Percentiles rank a stretch among this genome's conserved stretches.
Evolutionary conservation across 2,888 invertebrate species (phyloP).

Genomic region (Hemicrepidius hirtus): DNA sequence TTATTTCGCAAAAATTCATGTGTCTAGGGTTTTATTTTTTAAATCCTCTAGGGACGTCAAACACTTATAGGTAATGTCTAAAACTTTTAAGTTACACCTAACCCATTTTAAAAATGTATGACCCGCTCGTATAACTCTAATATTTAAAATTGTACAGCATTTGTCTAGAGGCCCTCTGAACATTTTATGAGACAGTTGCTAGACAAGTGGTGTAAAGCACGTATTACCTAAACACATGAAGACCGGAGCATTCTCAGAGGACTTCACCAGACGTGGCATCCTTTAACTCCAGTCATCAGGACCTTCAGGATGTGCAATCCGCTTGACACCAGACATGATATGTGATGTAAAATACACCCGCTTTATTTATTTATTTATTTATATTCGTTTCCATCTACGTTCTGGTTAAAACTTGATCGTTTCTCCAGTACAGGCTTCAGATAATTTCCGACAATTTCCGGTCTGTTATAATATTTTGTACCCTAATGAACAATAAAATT

Average conservation of each 20-base stretch:
- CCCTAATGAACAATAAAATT: no score
- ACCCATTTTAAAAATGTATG: constrained; percentile 49
- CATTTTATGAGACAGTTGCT: constrained; percentile 57
- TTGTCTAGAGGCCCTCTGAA: constrained; percentile 43
- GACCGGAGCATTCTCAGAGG: constrained; percentile 52
- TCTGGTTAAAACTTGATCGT: constrained; percentile 14
- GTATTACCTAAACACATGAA: constrained; percentile 52
- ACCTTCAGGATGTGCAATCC: constrained; percentile 45
- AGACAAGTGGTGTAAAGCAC: constrained; percentile 59
- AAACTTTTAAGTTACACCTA: constrained; percentile 44
- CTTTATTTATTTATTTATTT: constrained; percentile 47
- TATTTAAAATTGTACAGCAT: constrained; percentile 49
- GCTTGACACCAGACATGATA: constrained; percentile 42
- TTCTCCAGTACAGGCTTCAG: no score
- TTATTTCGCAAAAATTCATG: not conserved
- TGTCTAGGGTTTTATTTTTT: no score
- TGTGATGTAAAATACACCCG: constrained; percentile 43
- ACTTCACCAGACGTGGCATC: constrained; percentile 46
- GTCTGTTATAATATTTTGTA: no score
- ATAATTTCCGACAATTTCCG: no score
- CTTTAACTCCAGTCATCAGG: constrained; percentile 54
- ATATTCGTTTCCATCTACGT: constrained; percentile 19
- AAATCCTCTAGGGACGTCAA: no score
- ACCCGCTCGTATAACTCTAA: constrained; percentile 41
- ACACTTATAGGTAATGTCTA: constrained; percentile 12